Evolutionary conservation across 2,797 vertebrate genomes (phyloP).

Genomic region (Pteronotus mesoamericanus): DNA sequence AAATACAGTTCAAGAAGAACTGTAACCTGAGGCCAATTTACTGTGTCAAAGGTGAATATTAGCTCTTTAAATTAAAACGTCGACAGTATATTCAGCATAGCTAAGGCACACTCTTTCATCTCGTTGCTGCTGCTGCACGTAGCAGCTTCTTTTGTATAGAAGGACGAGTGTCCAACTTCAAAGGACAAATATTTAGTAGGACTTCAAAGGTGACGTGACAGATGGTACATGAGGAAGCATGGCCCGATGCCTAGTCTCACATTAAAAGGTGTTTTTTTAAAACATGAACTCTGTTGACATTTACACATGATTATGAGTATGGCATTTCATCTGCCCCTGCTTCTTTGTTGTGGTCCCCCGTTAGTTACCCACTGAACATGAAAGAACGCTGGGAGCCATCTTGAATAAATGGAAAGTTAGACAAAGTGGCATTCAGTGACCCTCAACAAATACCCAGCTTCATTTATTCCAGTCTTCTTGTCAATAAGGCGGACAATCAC

Average conservation of each 20-base stretch:
- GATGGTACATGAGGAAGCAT: constrained; percentile 71
- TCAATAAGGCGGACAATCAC: constrained; percentile 1
- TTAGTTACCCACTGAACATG: constrained; percentile 41
- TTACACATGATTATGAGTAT: constrained; percentile 71
- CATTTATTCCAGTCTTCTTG: constrained; percentile 10
- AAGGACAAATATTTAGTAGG: constrained; percentile 61
- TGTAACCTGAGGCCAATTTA: constrained; percentile 53
- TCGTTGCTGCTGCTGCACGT: constrained; percentile 41
- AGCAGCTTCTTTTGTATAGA: constrained; percentile 62
- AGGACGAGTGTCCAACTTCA: constrained; percentile 68
- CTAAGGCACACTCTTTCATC: constrained; percentile 64
- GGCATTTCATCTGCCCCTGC: constrained; percentile 61
- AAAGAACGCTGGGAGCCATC: constrained; percentile 34
- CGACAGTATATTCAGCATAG: constrained; percentile 6
- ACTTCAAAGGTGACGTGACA: constrained; percentile 75
- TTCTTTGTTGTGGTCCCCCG: constrained; percentile 31
- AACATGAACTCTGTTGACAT: constrained; percentile 75
- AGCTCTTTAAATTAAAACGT: constrained; percentile 68
- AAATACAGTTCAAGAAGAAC: constrained; percentile 29
- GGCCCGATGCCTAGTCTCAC: constrained; percentile 69
- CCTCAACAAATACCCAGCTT: constrained; percentile 56
- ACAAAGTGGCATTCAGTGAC: constrained; percentile 45
- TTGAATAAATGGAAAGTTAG: constrained; percentile 51
- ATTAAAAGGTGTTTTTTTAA: constrained; percentile 63
- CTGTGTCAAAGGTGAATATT: constrained; percentile 66